phyloP scores from a whole-genome alignment of 2,797 vertebrate species.

The Caiman crocodilus region DNA sequence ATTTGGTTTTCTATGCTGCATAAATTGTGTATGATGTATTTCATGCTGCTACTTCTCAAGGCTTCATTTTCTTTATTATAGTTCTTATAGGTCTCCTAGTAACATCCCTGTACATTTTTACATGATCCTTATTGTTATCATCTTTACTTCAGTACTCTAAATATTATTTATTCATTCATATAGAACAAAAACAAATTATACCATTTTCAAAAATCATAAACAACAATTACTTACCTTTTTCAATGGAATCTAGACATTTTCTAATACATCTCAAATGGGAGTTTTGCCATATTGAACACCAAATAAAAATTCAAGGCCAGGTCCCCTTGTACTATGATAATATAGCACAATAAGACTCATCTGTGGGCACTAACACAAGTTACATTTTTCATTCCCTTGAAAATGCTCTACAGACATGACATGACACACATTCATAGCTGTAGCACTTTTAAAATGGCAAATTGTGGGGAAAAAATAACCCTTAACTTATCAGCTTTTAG shows the following conservation, averaged over 20 bases:
- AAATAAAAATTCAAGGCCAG: neutral
- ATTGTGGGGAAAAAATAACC: too few species aligned
- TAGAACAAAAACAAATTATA: neutral
- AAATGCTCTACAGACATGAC: neutral
- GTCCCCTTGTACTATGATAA: fast-evolving
- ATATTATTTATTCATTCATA: neutral
- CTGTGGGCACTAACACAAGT: neutral
- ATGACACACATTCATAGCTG: neutral
- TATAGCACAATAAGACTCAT: neutral
- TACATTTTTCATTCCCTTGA: neutral
- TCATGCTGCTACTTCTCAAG: neutral
- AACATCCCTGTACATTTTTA: neutral
- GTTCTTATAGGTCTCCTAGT: neutral
- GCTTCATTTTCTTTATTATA: neutral
- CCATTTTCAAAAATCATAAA: neutral
- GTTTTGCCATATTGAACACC: neutral
- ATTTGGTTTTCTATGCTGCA: neutral
- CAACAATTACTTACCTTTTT: neutral
- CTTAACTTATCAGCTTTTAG: too few species aligned
- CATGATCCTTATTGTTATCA: neutral
- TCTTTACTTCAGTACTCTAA: neutral
- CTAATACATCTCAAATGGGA: neutral
- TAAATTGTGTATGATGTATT: neutral
- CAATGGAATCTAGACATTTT: neutral
- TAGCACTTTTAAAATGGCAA: too few species aligned